Evolutionary conservation across 2,113 vertebrate genomes (phyloP), one percentile per base, ranked within the genome.

Genomic region (Eclectus roratus): DNA sequence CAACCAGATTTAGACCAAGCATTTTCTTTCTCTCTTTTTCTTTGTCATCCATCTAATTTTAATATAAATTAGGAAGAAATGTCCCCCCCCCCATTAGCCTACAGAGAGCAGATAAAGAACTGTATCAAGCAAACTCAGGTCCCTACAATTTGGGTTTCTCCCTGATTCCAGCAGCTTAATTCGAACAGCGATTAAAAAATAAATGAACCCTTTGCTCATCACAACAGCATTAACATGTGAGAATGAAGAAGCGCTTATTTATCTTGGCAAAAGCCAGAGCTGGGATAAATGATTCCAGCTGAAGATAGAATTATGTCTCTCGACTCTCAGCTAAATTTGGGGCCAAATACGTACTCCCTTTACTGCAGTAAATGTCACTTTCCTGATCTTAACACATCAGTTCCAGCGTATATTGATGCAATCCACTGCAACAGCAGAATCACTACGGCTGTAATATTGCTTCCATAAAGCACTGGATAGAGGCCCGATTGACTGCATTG

Each of bases 301-400:
- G 13, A 96, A 87, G 92, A 64, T 49, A 74, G 80, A 92, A 65
- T 88, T 92, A 71, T 90, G 82, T 74, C 82, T 90, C 72, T 93
- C 11, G 9, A 76, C 85, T 91, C 92, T 37, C 53, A 85, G 91
- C 73, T 89, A 93, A 93, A 94, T 95, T 47, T 84, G 80, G 86
- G 93, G 91, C 92, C 83, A 91, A 95, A 87, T 82, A 73, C 2
- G 0, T 77, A 55, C 73, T 95, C 91, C 83, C 91, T 85, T 89
- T 88, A 23, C 94, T 89, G 69, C 80, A 89, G 80, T 92, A 96
- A 95, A 94, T 95, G 91, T 92, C 95, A 92, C 86, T 93, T 96
- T 91, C 27, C 80, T 58, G 63, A 87, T 87, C 74, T 55, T 77
- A 93, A 66, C 46, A 35, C 92, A 89, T 94, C 91, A 91, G 58